A percentile compares a stretch with the other conserved stretches of the same genome.
Conservation (phyloP, 1,140 invertebrate species). For the Forficula auricularia region DNA sequence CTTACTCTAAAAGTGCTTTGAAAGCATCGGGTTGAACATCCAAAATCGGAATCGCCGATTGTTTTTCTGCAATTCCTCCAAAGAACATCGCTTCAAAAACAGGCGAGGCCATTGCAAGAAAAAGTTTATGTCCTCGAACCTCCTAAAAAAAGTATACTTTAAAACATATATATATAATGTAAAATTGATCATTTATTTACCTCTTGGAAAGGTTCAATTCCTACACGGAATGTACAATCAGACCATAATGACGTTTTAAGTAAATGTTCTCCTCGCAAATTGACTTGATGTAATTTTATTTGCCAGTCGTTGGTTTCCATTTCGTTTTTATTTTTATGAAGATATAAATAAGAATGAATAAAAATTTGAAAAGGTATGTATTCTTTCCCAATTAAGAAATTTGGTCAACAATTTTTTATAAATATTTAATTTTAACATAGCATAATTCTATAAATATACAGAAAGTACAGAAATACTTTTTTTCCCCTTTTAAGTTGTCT, state of each 20-base stretch:
- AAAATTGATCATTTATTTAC: conserved; percentile 13
- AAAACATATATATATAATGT: background rate
- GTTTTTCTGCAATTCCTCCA: conserved; percentile 47
- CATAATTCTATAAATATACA: no score
- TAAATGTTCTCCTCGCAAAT: conserved; percentile 47
- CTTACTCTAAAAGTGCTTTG: conserved; percentile 49
- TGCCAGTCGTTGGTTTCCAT: conserved; percentile 46
- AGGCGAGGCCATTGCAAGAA: conserved; percentile 67
- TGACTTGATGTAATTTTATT: conserved; percentile 42
- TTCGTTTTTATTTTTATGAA: no score
- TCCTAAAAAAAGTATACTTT: conserved; percentile 25
- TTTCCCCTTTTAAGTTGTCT: no score
- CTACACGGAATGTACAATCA: conserved; percentile 67
- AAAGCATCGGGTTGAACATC: conserved; percentile 75
- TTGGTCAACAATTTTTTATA: no score
- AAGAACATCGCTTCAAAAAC: conserved; percentile 69
- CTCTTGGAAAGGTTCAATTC: conserved; percentile 48
- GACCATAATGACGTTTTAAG: conserved; percentile 58
- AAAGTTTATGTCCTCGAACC: conserved; percentile 57
- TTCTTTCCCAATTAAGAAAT: no score
- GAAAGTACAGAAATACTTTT: no score
- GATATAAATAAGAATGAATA: no score
- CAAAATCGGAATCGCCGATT: conserved; percentile 53
- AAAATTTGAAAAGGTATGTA: no score
- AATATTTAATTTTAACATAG: no score